Evolutionary conservation across 2,888 invertebrate genomes (phyloP).

Genomic region (Sphaeridia pumilis): DNA sequence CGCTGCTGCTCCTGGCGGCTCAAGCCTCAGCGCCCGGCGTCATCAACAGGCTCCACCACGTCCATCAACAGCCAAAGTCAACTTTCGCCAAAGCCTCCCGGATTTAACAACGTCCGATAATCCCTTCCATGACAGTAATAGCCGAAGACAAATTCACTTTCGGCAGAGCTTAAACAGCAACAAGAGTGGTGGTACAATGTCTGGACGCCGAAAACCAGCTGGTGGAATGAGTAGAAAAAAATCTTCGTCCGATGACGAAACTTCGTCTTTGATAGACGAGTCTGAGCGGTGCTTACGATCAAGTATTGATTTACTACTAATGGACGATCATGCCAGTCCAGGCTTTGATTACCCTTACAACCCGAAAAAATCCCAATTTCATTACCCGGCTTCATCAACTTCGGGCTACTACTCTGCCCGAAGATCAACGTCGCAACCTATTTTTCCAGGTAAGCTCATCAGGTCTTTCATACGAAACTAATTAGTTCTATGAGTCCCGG

Average conservation of each 20-base stretch:
- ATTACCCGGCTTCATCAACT: slow-evolving; percentile 14
- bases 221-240: slow-evolving; percentile 14
- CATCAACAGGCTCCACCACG: too few relatives aligned
- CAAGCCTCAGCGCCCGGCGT: slow-evolving; percentile 2
- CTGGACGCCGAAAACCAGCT: neutral
- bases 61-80: slow-evolving; percentile 10
- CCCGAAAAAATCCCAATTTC: slow-evolving; percentile 9
- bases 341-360: slow-evolving; percentile 23
- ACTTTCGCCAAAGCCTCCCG: slow-evolving; percentile 17
- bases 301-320: slow-evolving; percentile 34
- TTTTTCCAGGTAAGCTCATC: slow-evolving; percentile 31
- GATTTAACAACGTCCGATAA: slow-evolving; percentile 7
- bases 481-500: too few relatives aligned
- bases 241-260: slow-evolving; percentile 35
- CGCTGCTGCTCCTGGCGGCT: too few relatives aligned
- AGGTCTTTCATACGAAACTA: too few relatives aligned
- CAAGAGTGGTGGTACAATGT: neutral
- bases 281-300: slow-evolving; percentile 33
- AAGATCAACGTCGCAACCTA: slow-evolving; percentile 31
- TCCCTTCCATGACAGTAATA: slow-evolving; percentile 1
- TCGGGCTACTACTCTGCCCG: slow-evolving; percentile 27
- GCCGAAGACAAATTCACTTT: slow-evolving; percentile 9
- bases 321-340: slow-evolving; percentile 33
- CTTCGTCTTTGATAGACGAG: slow-evolving; percentile 35
- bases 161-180: neutral